These are phyloP conservation scores for Meghimatium bilineatum DNA, from an alignment of 2,888 invertebrate genomes.

Conservation along the genomic window DNA sequence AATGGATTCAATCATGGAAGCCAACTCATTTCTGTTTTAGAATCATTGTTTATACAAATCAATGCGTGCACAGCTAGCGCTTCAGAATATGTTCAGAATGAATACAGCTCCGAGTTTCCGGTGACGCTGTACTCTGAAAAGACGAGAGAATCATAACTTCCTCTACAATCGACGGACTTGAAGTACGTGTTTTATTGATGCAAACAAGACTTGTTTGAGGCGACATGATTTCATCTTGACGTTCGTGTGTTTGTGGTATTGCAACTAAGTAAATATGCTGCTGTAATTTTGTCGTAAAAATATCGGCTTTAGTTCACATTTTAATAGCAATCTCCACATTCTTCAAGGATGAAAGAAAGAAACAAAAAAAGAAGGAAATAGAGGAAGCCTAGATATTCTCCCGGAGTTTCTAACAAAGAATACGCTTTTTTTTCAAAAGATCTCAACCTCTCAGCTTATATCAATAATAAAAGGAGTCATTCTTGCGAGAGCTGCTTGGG, in stretches of 20 bases:
- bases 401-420: too few species aligned
- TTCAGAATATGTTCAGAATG: not conserved
- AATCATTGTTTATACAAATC: conserved; percentile 10
- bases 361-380: too few species aligned
- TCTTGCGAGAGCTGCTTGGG: too few species aligned
- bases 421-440: too few species aligned
- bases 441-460: too few species aligned
- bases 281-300: too few species aligned
- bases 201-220: not conserved
- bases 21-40: conserved; percentile 1
- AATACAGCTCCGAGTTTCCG: not conserved
- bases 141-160: not conserved
- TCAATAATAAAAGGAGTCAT: too few species aligned
- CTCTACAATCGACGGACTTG: not conserved
- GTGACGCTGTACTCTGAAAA: not conserved
- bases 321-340: too few species aligned
- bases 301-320: too few species aligned
- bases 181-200: not conserved
- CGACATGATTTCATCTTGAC: not conserved
- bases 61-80: not conserved
- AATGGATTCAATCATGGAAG: not conserved
- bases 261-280: not conserved
- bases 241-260: not conserved
- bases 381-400: too few species aligned
- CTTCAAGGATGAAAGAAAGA: too few species aligned